phyloP scores from a whole-genome alignment of 2,888 invertebrate genomes.

The Patella pellucida region DNA sequence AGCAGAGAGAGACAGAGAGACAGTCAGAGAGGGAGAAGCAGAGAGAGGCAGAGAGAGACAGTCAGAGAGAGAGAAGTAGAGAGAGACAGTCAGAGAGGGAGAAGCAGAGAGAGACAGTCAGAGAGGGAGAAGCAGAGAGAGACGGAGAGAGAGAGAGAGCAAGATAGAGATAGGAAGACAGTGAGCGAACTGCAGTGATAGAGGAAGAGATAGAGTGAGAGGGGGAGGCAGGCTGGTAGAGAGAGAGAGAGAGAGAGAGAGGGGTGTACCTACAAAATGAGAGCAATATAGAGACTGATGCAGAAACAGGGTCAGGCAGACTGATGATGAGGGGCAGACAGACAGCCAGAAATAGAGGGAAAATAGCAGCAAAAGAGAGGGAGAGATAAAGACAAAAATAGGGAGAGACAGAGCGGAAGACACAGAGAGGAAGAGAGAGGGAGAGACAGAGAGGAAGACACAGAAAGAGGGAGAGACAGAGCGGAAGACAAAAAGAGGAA shows the following conservation, averaged over 20 bases:
- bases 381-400: slow-evolving; percentile 19
- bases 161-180: slow-evolving; percentile 5
- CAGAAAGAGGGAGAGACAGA: neutral
- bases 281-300: neutral
- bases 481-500: neutral
- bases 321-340: no score
- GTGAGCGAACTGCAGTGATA: slow-evolving; percentile 15
- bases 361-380: slow-evolving; percentile 20
- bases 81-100: slow-evolving; percentile 3
- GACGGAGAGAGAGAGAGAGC: neutral
- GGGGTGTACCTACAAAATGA: neutral
- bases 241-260: slow-evolving; percentile 11
- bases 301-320: neutral
- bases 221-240: neutral
- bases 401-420: neutral
- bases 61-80: slow-evolving; percentile 13
- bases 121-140: neutral
- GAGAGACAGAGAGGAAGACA: slow-evolving; percentile 20
- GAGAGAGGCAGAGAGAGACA: neutral
- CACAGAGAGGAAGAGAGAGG: slow-evolving; percentile 14
- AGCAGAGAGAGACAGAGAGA: neutral
- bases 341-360: slow-evolving; percentile 20
- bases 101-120: slow-evolving; percentile 1
- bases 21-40: neutral
- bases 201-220: neutral